Conservation (phyloP, 2,888 invertebrate genomes). For the Coelopa pilipes region DNA sequence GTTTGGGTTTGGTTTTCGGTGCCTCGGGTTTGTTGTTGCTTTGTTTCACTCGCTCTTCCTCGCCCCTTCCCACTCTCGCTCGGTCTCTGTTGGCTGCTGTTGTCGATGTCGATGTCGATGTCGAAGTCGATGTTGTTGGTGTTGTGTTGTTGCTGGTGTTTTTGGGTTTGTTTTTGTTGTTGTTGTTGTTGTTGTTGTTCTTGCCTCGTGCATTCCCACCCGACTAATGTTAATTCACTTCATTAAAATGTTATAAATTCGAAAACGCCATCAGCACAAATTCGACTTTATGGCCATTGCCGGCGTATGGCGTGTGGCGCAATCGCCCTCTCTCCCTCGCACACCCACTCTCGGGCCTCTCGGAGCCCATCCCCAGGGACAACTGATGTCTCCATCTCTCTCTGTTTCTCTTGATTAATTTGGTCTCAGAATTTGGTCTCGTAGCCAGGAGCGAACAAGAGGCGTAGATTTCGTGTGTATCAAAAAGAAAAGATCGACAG, state of each 20-base stretch:
- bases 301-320: too few relatives aligned
- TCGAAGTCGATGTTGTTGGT: conserved; percentile 1
- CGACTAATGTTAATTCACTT: neutral
- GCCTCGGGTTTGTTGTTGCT: neutral
- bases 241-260: conserved; percentile 16
- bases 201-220: neutral
- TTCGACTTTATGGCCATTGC: too few relatives aligned
- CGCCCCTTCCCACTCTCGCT: conserved; percentile 3
- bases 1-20: too few relatives aligned
- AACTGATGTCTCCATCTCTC: too few relatives aligned
- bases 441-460: too few relatives aligned
- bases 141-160: neutral
- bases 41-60: neutral
- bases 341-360: too few relatives aligned
- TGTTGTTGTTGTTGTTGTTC: conserved; percentile 8
- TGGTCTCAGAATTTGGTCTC: too few relatives aligned
- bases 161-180: conserved; percentile 4
- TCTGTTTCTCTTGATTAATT: too few relatives aligned
- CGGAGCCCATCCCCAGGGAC: too few relatives aligned
- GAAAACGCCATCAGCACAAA: neutral
- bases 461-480: too few relatives aligned
- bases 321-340: too few relatives aligned
- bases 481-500: too few relatives aligned
- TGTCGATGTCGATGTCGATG: neutral
- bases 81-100: neutral